A percentile compares a stretch with the other conserved stretches of the same genome.
These are phyloP conservation scores for Drosophila ficusphila DNA, from an alignment of 1,140 invertebrate species.

Conservation along the genomic window DNA sequence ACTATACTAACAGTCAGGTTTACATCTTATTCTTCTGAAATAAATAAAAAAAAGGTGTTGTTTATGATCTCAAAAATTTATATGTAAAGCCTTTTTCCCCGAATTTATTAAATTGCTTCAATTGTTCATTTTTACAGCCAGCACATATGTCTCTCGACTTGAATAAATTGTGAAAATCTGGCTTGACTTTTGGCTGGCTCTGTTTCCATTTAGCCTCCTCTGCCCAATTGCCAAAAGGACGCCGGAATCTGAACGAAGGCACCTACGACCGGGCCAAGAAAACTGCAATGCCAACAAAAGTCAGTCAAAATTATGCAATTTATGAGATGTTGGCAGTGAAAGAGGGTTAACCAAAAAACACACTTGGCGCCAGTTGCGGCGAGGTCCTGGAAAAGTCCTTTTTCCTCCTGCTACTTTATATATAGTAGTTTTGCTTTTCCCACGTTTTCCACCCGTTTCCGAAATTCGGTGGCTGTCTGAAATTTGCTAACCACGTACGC, in stretches of 20 bases:
- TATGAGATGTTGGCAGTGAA: slow-evolving; percentile 71
- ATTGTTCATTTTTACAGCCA: slow-evolving; percentile 1
- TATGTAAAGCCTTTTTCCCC: too few species aligned
- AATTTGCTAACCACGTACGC: slow-evolving; percentile 78
- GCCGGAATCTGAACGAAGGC: slow-evolving; percentile 42
- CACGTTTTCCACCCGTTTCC: neutral
- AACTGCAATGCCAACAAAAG: slow-evolving; percentile 72
- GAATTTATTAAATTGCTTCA: neutral
- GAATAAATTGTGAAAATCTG: slow-evolving; percentile 24
- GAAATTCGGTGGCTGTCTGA: slow-evolving; percentile 57
- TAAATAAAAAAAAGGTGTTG: too few species aligned
- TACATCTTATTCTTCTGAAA: neutral
- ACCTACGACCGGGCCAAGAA: slow-evolving; percentile 58
- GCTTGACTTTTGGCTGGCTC: slow-evolving; percentile 16
- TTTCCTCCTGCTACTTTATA: slow-evolving; percentile 10
- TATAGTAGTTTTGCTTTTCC: slow-evolving; percentile 6
- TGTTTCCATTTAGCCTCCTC: slow-evolving; percentile 17
- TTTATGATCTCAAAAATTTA: too few species aligned
- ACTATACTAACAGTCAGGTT: neutral
- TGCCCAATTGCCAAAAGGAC: slow-evolving; percentile 47
- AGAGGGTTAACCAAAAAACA: slow-evolving; percentile 69
- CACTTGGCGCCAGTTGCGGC: slow-evolving; percentile 72
- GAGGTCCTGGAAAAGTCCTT: slow-evolving; percentile 29
- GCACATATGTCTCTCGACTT: slow-evolving; percentile 17
- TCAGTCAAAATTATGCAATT: slow-evolving; percentile 83